These are phyloP conservation scores for Euthynnus affinis DNA, from an alignment of 2,797 vertebrate genomes.

Conservation along the genomic window DNA sequence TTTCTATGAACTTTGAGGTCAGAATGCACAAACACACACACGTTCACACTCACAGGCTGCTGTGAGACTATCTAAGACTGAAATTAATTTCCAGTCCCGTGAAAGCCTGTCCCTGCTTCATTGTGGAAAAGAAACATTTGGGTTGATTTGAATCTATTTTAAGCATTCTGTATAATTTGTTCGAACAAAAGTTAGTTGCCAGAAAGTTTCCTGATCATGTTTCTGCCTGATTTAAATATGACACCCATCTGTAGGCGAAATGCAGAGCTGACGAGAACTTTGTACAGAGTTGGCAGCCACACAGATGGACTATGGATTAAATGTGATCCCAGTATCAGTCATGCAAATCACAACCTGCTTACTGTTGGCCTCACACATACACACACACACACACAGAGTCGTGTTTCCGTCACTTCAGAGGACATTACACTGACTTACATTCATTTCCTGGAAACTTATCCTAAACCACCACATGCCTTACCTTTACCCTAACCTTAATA, in stretches of 20 bases:
- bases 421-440: no score
- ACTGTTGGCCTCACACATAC: neutral
- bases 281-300: neutral
- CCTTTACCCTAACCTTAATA: no score
- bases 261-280: neutral
- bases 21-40: slow-evolving; percentile 15
- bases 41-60: neutral
- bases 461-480: no score
- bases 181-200: neutral
- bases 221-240: neutral
- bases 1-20: slow-evolving; percentile 99
- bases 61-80: neutral
- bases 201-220: neutral
- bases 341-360: slow-evolving; percentile 36
- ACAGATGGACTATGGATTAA: slow-evolving; percentile 23
- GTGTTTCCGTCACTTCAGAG: neutral
- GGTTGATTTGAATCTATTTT: no score
- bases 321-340: slow-evolving; percentile 21
- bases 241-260: neutral
- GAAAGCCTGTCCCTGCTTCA: no score
- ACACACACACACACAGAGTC: neutral
- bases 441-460: no score
- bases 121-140: neutral
- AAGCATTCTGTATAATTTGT: no score
- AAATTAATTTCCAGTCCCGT: neutral